A percentile compares a stretch with the other conserved stretches of the same genome.
Conservation (phyloP, 1,140 invertebrate species). For the Formica selysi region DNA sequence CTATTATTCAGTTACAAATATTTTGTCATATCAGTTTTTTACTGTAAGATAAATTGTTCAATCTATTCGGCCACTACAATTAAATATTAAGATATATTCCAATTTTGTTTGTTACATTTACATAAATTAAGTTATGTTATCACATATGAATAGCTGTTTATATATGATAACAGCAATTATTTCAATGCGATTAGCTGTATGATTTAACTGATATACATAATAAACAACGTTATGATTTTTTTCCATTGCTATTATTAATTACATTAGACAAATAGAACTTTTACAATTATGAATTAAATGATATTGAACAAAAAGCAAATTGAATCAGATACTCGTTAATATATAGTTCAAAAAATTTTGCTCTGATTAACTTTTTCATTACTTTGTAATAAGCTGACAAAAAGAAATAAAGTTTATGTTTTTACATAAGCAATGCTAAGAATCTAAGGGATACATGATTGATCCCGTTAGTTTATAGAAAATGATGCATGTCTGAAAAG, state of each 20-base stretch:
- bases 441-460: constrained; percentile 27
- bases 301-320: constrained; percentile 11
- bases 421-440: constrained; percentile 51
- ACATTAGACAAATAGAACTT: neutral
- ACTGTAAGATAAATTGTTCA: constrained; percentile 5
- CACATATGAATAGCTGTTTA: constrained; percentile 1
- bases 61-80: neutral
- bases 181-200: constrained; percentile 37
- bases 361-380: constrained; percentile 24
- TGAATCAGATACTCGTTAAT: constrained; percentile 29
- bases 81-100: constrained; percentile 17
- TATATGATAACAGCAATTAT: constrained; percentile 14
- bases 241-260: constrained; percentile 20
- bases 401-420: constrained; percentile 53
- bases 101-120: constrained; percentile 24
- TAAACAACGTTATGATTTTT: constrained; percentile 7
- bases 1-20: constrained; percentile 11
- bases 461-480: constrained; percentile 36
- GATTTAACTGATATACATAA: constrained; percentile 35
- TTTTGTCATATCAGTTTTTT: constrained; percentile 17
- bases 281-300: neutral
- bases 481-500: constrained; percentile 40
- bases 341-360: constrained; percentile 46
- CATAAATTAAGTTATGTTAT: constrained; percentile 13
- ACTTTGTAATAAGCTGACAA: constrained; percentile 17